Percentiles rank a stretch among this genome's conserved stretches.
Conservation (phyloP, 1,140 invertebrate species). For the Drosophila kohkoa region DNA sequence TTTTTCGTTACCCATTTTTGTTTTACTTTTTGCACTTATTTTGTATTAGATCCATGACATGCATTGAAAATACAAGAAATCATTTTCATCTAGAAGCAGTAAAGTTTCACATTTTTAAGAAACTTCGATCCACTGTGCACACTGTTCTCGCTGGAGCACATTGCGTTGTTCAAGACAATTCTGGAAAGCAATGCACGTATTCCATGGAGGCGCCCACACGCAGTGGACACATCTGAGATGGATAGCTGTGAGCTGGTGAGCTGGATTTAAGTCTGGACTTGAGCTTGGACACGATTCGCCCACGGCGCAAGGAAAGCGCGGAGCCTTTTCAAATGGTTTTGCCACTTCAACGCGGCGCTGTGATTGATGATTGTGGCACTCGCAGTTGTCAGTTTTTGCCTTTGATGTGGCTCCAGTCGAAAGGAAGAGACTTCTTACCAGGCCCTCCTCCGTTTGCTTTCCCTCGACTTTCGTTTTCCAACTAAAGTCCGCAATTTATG, state of each 20-base stretch:
- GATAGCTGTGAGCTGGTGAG: not conserved
- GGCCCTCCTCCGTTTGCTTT: not conserved
- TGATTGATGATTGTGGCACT: slow-evolving; percentile 78
- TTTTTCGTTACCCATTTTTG: too few relatives aligned
- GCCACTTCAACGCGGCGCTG: slow-evolving; percentile 27
- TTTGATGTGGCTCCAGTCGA: slow-evolving; percentile 60
- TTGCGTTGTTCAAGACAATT: slow-evolving; percentile 36
- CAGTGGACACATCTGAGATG: slow-evolving; percentile 1
- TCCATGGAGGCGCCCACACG: slow-evolving; percentile 58
- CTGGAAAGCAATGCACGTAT: slow-evolving; percentile 48
- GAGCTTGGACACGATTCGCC: slow-evolving; percentile 33
- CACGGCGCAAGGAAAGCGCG: slow-evolving; percentile 31
- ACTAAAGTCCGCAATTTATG: slow-evolving; percentile 76
- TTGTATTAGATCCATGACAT: too few relatives aligned
- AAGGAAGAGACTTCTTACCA: slow-evolving; percentile 7
- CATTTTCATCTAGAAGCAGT: not conserved
- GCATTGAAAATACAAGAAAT: not conserved
- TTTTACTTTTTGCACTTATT: too few relatives aligned
- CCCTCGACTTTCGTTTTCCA: slow-evolving; percentile 67
- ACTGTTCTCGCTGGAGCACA: slow-evolving; percentile 5
- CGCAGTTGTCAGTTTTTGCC: slow-evolving; percentile 45
- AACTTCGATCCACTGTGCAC: slow-evolving; percentile 19
- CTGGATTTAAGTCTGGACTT: slow-evolving; percentile 8
- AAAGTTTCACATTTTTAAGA: not conserved
- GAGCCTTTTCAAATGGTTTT: slow-evolving; percentile 28